These are phyloP conservation scores for Euwallacea similis DNA, from an alignment of 1,140 invertebrate genomes.

Conservation along the genomic window DNA sequence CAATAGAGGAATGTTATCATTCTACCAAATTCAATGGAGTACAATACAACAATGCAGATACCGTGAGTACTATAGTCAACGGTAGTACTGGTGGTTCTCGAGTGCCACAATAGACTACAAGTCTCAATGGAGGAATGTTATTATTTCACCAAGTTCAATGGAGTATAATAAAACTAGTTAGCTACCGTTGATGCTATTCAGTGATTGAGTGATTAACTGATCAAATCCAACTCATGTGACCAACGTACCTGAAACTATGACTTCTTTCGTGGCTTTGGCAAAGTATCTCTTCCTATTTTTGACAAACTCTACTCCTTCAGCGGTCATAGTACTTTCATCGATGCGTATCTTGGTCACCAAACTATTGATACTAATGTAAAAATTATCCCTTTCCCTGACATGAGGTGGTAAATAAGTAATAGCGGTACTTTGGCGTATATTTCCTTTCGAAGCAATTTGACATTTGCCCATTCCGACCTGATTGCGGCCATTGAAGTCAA, in stretches of 20 bases:
- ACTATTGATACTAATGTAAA: slow-evolving; percentile 69
- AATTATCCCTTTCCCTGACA: slow-evolving; percentile 64
- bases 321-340: slow-evolving; percentile 59
- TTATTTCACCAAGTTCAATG: too few species aligned
- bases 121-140: too few species aligned
- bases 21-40: too few species aligned
- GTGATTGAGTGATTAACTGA: too few species aligned
- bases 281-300: slow-evolving; percentile 55
- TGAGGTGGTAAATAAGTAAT: slow-evolving; percentile 69
- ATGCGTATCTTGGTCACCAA: slow-evolving; percentile 43
- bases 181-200: too few species aligned
- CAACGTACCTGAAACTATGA: slow-evolving; percentile 62
- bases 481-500: slow-evolving; percentile 45
- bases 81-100: too few species aligned
- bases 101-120: too few species aligned
- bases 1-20: too few species aligned
- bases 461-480: slow-evolving; percentile 66
- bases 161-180: too few species aligned
- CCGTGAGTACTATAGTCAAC: too few species aligned
- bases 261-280: slow-evolving; percentile 63
- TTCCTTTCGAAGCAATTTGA: slow-evolving; percentile 64
- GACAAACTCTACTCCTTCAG: slow-evolving; percentile 71
- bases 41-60: too few species aligned
- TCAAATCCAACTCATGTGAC: too few species aligned
- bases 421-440: slow-evolving; percentile 59